Evolutionary conservation across 2,888 invertebrate species (phyloP).

Genomic region (Deroplatys truncata): DNA sequence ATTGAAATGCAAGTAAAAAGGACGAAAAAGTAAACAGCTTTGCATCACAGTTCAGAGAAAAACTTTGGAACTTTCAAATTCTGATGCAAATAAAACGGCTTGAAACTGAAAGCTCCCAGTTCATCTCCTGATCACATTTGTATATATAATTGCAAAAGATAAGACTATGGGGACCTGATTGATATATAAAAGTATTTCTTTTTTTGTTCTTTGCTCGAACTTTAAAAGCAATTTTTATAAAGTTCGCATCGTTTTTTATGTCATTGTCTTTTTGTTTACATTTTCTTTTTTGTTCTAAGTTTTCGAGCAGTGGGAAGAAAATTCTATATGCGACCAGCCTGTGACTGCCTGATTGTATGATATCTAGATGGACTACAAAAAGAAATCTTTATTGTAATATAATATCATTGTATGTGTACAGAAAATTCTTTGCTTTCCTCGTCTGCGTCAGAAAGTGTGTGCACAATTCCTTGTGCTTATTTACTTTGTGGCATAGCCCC

Average conservation of each 20-base stretch:
- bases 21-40: neutral
- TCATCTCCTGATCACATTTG: neutral
- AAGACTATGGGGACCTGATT: slow-evolving; percentile 27
- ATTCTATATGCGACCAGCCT: slow-evolving; percentile 27
- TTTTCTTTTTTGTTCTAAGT: slow-evolving; percentile 1
- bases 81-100: neutral
- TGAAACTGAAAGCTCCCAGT: neutral
- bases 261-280: neutral
- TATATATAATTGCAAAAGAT: slow-evolving; percentile 25
- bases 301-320: slow-evolving; percentile 17
- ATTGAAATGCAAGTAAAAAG: neutral
- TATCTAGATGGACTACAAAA: slow-evolving; percentile 15
- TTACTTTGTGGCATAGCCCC: too few species aligned
- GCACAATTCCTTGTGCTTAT: neutral
- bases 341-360: slow-evolving; percentile 29
- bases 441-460: neutral
- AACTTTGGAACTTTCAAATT: neutral
- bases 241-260: slow-evolving; percentile 7
- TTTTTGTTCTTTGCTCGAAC: slow-evolving; percentile 22
- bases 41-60: neutral
- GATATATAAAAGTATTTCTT: neutral
- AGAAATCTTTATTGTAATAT: slow-evolving; percentile 10
- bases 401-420: slow-evolving; percentile 2
- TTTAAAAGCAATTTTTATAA: neutral
- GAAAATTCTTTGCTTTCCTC: neutral